Percentiles rank a stretch among this genome's conserved stretches.
phyloP scores from a whole-genome alignment of 2,113 vertebrate species.

The Echinops telfairi region DNA sequence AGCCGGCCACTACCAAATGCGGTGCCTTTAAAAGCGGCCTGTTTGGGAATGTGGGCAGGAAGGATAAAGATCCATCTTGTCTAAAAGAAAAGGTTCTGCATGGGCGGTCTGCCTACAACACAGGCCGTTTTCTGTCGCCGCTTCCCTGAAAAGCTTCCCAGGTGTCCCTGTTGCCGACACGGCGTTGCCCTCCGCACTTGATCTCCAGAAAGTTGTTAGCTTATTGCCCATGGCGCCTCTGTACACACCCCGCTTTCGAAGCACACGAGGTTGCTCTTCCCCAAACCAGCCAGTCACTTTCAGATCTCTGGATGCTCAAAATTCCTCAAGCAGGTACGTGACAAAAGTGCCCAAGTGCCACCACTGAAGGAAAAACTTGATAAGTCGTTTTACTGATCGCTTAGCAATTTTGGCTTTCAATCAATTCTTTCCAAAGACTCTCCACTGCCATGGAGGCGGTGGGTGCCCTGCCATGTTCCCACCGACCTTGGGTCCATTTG shows the following conservation, averaged over 20 bases:
- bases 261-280: neutral
- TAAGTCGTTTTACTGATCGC: neutral
- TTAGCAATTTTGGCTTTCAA: neutral
- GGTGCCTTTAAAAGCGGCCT: neutral
- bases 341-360: neutral
- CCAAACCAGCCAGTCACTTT: neutral
- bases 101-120: no score
- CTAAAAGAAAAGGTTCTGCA: neutral
- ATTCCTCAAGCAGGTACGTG: neutral
- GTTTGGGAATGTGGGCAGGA: neutral
- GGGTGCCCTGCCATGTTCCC: no score
- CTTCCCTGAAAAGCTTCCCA: neutral
- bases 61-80: neutral
- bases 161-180: accelerated
- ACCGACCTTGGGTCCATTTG: no score
- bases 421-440: neutral
- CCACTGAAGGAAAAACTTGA: neutral
- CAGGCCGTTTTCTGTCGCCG: neutral
- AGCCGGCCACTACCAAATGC: neutral
- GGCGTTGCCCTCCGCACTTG: neutral
- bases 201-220: neutral
- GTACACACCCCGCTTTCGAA: neutral
- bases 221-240: neutral
- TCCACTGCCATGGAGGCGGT: no score
- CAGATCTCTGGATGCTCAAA: neutral